Evolutionary conservation across 2,888 invertebrate species (phyloP).

Genomic region (Ophioninae sp.): DNA sequence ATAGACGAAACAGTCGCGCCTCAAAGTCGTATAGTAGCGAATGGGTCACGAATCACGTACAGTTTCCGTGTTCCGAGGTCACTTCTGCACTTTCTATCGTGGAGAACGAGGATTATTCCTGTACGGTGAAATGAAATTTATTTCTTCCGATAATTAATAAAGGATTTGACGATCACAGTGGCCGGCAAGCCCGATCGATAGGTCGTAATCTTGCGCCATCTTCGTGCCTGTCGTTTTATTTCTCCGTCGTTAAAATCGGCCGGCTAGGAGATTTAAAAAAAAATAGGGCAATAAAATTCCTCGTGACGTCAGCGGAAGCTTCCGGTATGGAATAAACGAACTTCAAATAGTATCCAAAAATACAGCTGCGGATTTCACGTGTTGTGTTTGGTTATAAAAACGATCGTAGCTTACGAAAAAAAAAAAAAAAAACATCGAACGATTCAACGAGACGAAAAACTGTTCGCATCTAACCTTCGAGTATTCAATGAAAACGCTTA

Average conservation of each 20-base stretch:
- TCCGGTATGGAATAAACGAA: neutral
- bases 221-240: no score
- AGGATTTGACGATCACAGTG: neutral
- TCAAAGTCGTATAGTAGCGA: constrained; percentile 22
- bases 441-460: neutral
- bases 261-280: neutral
- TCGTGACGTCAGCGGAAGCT: neutral
- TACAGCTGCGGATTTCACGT: neutral
- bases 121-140: neutral
- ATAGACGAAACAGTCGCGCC: constrained; percentile 52
- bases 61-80: constrained; percentile 43
- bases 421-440: no score
- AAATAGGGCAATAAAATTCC: neutral
- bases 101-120: neutral
- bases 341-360: neutral
- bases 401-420: neutral
- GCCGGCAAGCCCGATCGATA: neutral
- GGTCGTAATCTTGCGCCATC: neutral
- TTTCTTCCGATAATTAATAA: neutral
- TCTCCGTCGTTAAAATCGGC: neutral
- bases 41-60: constrained; percentile 42
- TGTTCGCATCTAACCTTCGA: neutral
- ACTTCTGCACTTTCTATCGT: constrained; percentile 19
- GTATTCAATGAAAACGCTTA: neutral
- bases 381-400: neutral